Percentiles rank a stretch among this genome's conserved stretches.
phyloP scores from a whole-genome alignment of 2,888 invertebrate genomes.

The Mimachlamys varia region DNA sequence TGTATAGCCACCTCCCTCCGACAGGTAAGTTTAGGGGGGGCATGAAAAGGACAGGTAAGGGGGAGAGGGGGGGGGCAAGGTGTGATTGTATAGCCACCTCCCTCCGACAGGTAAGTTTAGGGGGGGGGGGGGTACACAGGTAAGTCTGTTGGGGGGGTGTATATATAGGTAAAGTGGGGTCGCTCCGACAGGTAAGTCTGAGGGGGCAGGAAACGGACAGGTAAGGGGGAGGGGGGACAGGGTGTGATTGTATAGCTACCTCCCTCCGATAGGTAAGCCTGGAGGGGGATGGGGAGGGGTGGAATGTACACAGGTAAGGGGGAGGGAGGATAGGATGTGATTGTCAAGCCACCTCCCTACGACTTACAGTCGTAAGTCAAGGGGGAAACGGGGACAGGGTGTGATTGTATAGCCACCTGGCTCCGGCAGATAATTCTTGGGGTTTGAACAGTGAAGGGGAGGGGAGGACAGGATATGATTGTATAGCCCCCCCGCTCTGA shows the following conservation, averaged over 20 bases:
- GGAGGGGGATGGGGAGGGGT: neutral
- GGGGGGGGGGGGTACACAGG: neutral
- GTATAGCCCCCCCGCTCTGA: neutral
- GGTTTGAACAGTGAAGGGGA: no score
- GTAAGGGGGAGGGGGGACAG: neutral
- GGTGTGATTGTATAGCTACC: constrained; percentile 86
- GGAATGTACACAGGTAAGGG: neutral
- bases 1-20: constrained; percentile 98
- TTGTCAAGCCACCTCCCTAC: neutral
- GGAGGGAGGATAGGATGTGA: neutral
- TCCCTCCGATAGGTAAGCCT: constrained; percentile 88
- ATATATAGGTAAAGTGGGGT: neutral
- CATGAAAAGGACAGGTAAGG: neutral
- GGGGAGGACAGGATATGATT: neutral
- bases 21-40: constrained; percentile 82
- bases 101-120: neutral
- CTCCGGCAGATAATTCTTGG: neutral
- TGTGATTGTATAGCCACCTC: neutral
- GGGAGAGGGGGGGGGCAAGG: constrained; percentile 44
- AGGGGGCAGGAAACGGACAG: neutral
- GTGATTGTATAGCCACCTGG: neutral
- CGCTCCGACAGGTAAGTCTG: constrained; percentile 2
- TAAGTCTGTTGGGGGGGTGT: neutral
- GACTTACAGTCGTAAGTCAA: neutral
- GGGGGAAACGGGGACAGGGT: neutral